Base-by-base conservation (phyloP, 2,797 vertebrate genomes). In the Danio kyathit region DNA sequence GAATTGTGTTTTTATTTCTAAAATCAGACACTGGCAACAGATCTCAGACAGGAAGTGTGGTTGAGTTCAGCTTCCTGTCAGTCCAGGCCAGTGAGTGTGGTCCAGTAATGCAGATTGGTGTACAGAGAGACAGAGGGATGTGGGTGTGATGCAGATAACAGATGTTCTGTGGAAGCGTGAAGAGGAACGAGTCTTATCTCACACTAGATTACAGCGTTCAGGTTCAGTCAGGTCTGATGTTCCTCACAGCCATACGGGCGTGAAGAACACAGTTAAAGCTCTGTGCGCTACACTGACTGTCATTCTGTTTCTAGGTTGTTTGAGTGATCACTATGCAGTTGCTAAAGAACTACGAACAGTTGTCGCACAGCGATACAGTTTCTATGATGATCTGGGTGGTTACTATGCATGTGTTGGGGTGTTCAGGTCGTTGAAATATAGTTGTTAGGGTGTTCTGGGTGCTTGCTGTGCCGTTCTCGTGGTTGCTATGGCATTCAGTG, bases 101-200 rank as follows among this genome's bases (percentile, higher is more conserved):
- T 52, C 51, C 67, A 43, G 21, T 59, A 29, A 1, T 29, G 29
- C 3, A 1, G 29, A 29, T 29, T 3, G 1, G 3, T 29, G 29
- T 29, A 60, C 41, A 44, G 21, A 16, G 57, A 51, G 59, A 66
- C 8, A 48, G 71, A 69, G 7, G 52, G 73, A 21, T 57, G 70
- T 63, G 75, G 60, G 65, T 79, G 46, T 72, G 75, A 82, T 61
- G 51, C 60, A 80, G 61, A 75, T 56, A 69, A 52, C 76, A 82
- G 76, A 82, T 85, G 80, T 80, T 66, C 65, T 16, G 46, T 9
- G 16, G 65, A 60, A 52, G 13, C 69, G 19, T 66, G 70, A 78
- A 78, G 69, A 70, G 16, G 19, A 73, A 48, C 16, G 43, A 4
- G n/a, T 74, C n/a, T 80, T 57, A 57, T 56, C 41, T 29, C 59